These are phyloP conservation scores for Ischnura elegans DNA, from an alignment of 2,888 invertebrate genomes.

Conservation along the genomic window DNA sequence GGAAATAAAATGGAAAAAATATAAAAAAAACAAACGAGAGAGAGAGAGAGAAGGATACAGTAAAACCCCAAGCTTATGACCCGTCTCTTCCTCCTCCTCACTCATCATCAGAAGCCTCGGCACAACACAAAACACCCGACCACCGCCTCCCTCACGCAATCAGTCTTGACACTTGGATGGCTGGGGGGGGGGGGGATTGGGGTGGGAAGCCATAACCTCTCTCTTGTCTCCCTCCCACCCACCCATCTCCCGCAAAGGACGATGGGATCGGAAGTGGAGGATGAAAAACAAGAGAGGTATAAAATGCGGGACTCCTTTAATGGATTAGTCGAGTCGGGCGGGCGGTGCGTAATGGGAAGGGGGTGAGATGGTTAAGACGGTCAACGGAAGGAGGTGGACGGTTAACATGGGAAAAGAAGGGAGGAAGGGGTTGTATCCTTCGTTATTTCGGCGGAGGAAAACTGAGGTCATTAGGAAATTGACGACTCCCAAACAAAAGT, in stretches of 20 bases:
- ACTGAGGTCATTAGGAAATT: too few species aligned
- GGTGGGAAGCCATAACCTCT: neutral
- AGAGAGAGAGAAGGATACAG: neutral
- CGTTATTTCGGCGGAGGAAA: too few species aligned
- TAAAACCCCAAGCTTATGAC: slow-evolving; percentile 24
- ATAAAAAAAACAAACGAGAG: neutral
- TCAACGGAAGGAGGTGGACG: neutral
- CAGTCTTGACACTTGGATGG: neutral
- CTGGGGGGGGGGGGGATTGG: too few species aligned
- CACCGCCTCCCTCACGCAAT: neutral
- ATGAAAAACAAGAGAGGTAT: slow-evolving; percentile 24
- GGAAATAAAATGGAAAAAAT: neutral
- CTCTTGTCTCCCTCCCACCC: too few species aligned
- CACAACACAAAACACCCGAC: neutral
- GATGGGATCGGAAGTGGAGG: slow-evolving; percentile 31
- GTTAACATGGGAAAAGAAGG: too few species aligned
- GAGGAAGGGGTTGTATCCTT: too few species aligned
- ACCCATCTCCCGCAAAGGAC: neutral
- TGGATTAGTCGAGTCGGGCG: slow-evolving; percentile 12
- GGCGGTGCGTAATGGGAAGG: neutral
- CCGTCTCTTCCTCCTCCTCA: neutral
- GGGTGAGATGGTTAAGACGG: neutral
- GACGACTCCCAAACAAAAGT: too few species aligned
- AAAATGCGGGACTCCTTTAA: slow-evolving; percentile 35
- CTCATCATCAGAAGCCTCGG: neutral